Percentiles rank a stretch among this genome's conserved stretches.
phyloP scores from a whole-genome alignment of 2,113 vertebrate genomes.

The Nesogale talazaci region DNA sequence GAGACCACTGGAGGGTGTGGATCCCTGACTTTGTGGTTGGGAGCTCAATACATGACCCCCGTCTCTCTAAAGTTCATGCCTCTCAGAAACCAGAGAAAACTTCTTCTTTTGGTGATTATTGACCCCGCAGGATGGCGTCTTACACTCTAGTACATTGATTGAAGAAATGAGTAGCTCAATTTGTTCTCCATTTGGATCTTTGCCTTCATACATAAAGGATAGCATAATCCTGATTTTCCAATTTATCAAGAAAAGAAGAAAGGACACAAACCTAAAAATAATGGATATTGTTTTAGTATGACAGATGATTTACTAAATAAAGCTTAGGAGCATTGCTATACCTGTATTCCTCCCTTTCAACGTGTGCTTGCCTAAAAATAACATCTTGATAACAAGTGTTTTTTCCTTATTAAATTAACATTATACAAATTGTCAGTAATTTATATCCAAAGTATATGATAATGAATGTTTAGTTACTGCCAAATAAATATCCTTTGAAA shows the following conservation, averaged over 20 bases:
- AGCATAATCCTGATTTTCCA: conserved; percentile 29
- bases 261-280: conserved; percentile 15
- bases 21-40: no score
- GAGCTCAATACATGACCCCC: no score
- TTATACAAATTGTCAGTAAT: neutral
- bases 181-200: conserved; percentile 12
- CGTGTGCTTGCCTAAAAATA: conserved; percentile 6
- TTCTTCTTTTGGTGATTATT: no score
- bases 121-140: neutral
- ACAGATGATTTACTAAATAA: conserved; percentile 54
- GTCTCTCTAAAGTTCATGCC: no score
- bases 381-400: conserved; percentile 9
- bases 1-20: no score
- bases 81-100: no score
- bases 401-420: neutral
- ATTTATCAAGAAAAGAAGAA: conserved; percentile 40
- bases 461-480: conserved; percentile 12
- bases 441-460: neutral
- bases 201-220: neutral
- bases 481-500: conserved; percentile 28
- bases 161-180: conserved; percentile 28
- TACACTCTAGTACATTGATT: neutral
- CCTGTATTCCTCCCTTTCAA: neutral
- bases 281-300: conserved; percentile 34
- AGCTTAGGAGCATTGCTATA: conserved; percentile 6